phyloP scores from a whole-genome alignment of 2,888 invertebrate genomes.

The Isoperla grammatica region DNA sequence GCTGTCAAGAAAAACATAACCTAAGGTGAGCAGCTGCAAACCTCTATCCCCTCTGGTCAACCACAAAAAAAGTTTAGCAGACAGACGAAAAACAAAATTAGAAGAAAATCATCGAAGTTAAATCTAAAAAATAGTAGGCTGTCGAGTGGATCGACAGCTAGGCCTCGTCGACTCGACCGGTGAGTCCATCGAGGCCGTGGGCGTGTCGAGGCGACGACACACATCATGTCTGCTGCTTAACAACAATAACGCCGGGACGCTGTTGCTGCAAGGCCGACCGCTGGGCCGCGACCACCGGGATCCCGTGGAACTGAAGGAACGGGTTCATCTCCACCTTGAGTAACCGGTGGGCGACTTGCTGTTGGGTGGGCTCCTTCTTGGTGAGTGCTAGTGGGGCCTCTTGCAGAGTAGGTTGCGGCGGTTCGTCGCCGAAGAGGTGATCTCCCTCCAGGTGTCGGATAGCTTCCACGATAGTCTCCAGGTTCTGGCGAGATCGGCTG shows the following conservation, averaged over 20 bases:
- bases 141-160: neutral
- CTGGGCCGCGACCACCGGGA: conserved; percentile 32
- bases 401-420: conserved; percentile 38
- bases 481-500: conserved; percentile 83
- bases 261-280: conserved; percentile 50
- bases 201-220: conserved; percentile 30
- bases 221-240: conserved; percentile 75
- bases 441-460: conserved; percentile 97
- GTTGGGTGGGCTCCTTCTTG: conserved; percentile 40
- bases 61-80: neutral
- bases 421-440: conserved; percentile 79
- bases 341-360: conserved; percentile 23
- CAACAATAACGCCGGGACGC: conserved; percentile 86
- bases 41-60: too few relatives aligned
- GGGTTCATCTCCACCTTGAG: conserved; percentile 52
- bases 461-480: conserved; percentile 98
- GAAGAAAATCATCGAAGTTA: neutral
- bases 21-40: too few relatives aligned
- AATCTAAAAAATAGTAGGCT: too few relatives aligned
- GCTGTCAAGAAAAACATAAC: too few relatives aligned
- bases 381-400: conserved; percentile 57
- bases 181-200: neutral
- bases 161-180: neutral
- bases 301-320: conserved; percentile 47
- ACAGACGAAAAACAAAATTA: neutral